Conservation (phyloP, 1,140 invertebrate species). For the Drosophila orosa region DNA sequence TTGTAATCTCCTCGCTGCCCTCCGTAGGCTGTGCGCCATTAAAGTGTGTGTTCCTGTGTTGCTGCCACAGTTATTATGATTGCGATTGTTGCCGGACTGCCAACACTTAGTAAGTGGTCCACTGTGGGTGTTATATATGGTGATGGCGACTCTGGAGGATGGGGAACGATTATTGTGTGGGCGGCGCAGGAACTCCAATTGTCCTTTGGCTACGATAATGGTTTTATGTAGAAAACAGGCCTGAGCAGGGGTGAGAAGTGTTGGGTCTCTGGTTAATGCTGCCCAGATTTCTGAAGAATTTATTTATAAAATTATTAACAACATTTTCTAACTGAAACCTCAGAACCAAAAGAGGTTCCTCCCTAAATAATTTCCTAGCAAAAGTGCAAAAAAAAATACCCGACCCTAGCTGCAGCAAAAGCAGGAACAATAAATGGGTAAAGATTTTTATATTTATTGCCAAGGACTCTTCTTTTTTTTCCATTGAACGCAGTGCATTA, state of each 20-base stretch:
- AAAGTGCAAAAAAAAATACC: slow-evolving; percentile 6
- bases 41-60: slow-evolving; percentile 51
- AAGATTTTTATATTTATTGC: slow-evolving; percentile 81
- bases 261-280: neutral
- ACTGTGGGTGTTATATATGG: slow-evolving; percentile 56
- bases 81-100: slow-evolving; percentile 39
- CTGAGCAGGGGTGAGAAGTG: too few species aligned
- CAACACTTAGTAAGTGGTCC: slow-evolving; percentile 68
- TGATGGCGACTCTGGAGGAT: slow-evolving; percentile 1
- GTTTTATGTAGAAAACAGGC: slow-evolving; percentile 21
- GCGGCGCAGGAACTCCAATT: slow-evolving; percentile 29
- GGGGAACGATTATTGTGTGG: slow-evolving; percentile 43
- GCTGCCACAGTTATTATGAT: slow-evolving; percentile 64
- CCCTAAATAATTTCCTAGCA: neutral
- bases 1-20: slow-evolving; percentile 61
- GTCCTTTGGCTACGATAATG: slow-evolving; percentile 53
- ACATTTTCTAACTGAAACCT: neutral
- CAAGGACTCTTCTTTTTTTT: slow-evolving; percentile 47
- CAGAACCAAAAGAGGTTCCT: neutral
- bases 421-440: slow-evolving; percentile 58
- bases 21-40: slow-evolving; percentile 46
- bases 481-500: slow-evolving; percentile 68
- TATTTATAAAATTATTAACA: neutral
- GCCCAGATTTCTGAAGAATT: neutral
- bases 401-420: slow-evolving; percentile 15